Base-by-base conservation (phyloP, 2,888 invertebrate species). In the Punctoribates punctum region DNA sequence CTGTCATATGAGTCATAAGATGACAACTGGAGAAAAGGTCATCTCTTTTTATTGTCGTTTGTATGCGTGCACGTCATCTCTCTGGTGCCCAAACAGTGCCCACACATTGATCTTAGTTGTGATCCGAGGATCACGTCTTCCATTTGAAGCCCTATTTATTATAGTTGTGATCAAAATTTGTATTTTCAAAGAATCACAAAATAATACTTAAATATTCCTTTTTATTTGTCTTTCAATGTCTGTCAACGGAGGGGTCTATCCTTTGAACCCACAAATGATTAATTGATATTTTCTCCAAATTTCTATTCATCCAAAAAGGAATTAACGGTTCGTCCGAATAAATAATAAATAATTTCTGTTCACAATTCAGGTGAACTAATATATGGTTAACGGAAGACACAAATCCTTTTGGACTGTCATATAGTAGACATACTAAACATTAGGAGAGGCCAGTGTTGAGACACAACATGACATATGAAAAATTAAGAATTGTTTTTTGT, bases 181-280 rank as follows among this genome's bases (percentile, higher is more conserved):
- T 34, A 34, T 34, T 34, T 34, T 34, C 13, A n/a, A 48, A 48
- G 13, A 48, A 48, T 48, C 13, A 17, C 8, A 17, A n/a, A 48
- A 48, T 17, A 48, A 54, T 17, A 54, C 62, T 62, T 62, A 23
- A 23, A 25, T 9, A 23, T 62, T 62, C 1, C 20, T 62, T 62
- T 62, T 62, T 27, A 62, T 3, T 60, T 60, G 60, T 27, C 20
- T 3, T 60, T 60, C 20, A 60, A 60, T 60, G 8, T 11, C 5
- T 34, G 25, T 4, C 3, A 62, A 27, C 27, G 4, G 13, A 62
- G 38, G n/a, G 20, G 6, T n/a, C 3, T 29, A 67, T 67, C 67
- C 67, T 67, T 67, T 67, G 67, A 38, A 38, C 67, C 38, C 67
- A n/a, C 20, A 67, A 67, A 67, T 67, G 67, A 67, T 67, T 38